A percentile compares a stretch with the other conserved stretches of the same genome.
Evolutionary conservation across 92 coral and sea anemone genomes (phyloP).

Genomic region (Palythoa grandiflora): DNA sequence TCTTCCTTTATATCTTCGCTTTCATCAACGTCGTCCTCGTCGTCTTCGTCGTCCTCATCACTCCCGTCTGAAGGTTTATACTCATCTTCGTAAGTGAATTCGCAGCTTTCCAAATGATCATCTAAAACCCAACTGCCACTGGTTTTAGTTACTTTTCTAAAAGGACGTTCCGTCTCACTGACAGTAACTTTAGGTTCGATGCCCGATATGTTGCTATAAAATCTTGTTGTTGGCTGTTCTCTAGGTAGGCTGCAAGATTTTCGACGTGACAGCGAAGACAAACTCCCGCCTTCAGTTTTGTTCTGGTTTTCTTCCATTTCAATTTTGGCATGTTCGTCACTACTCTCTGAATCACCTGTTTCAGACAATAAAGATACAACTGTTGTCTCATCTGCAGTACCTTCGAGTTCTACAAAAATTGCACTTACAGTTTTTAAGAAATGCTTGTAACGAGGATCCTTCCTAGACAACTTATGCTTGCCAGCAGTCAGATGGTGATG

Average conservation of each 20-base stretch:
- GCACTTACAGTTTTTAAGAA: constrained; percentile 12
- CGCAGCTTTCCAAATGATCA: constrained; percentile 8
- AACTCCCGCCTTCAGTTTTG: neutral
- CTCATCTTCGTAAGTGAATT: constrained; percentile 15
- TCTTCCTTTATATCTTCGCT: neutral
- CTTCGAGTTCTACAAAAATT: constrained; percentile 42
- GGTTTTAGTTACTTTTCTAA: constrained; percentile 13
- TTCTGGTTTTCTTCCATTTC: neutral
- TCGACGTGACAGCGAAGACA: constrained; percentile 34
- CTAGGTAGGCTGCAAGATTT: constrained; percentile 23
- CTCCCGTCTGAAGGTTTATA: constrained; percentile 29
- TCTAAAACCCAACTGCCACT: constrained; percentile 24
- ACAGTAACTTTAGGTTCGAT: constrained; percentile 3
- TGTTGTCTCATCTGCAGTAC: neutral
- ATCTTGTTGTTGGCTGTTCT: constrained; percentile 22
- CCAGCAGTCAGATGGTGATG: constrained; percentile 45
- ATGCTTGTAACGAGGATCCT: constrained; percentile 38
- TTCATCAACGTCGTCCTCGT: constrained; percentile 1
- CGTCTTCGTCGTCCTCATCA: constrained; percentile 17
- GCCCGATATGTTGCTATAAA: neutral
- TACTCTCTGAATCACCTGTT: constrained; percentile 12
- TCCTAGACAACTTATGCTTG: constrained; percentile 37
- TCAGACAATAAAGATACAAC: neutral
- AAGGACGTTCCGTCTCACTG: neutral
- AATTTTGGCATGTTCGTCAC: neutral